Base-by-base conservation (phyloP, 2,888 invertebrate genomes). In the Xanthorhoe spadicearia region DNA sequence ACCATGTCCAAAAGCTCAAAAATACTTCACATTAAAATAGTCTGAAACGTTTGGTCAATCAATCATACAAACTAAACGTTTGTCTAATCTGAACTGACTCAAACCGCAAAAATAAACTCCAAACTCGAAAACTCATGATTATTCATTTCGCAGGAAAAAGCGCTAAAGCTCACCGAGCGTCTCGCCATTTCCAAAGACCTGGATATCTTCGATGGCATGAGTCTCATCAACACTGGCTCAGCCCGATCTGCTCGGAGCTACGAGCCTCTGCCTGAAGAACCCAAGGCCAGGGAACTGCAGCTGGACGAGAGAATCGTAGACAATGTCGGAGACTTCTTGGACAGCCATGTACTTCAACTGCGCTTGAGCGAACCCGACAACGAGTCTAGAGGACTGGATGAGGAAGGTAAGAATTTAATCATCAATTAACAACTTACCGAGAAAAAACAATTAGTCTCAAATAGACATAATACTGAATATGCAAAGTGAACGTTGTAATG, bases 81-180 rank as follows among this genome's bases (percentile, higher is more conserved):
- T 38, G 0, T 23, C 23, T 6, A 10, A 23, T 46, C 9, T 4
- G 4, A 23, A 23, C 23, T 23, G 23, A 23, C 23, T 23, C 4
- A 23, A 23, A 23, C 23, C 23, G 4, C 23, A 23, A 23, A 10
- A 17, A 18, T 19, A 50, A 19, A 18, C 6, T 15, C 15, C 8
- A 46, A 17, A 48, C 7, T 9, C 23, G 48, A 32, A 51, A 32
- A 46, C 55, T 51, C 7, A 54, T 59, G 63, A 52, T 66, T 56
- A 64, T 68, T 68, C n/a, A 66, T 69, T 69, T 73, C 83, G 17
- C 89, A 95, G 95, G 94, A 95, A 93, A 91, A 95, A 75, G 94
- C 95, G 8, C 81, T 95, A 19, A 94, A 94, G 74, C 93, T 94
- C 73, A 93, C 95, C 49, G 95, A 95, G 75, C 87, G 88, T 51